phyloP scores from a whole-genome alignment of 2,888 invertebrate genomes.

The Tryphoninae sp. region DNA sequence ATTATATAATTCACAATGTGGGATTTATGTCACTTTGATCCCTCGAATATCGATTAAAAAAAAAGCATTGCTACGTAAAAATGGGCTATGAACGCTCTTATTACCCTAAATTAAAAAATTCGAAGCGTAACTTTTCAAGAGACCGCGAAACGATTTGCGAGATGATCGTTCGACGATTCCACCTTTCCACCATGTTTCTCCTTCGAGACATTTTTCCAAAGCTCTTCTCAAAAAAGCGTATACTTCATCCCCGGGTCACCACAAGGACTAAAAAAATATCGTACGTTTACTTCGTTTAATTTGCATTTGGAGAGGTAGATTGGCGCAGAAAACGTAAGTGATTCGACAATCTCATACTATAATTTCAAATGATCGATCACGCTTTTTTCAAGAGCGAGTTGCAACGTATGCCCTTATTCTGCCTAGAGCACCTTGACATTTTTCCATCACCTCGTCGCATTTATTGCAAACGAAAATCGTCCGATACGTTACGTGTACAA shows the following conservation, averaged over 20 bases:
- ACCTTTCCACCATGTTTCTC: slow-evolving; percentile 8
- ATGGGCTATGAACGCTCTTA: slow-evolving; percentile 5
- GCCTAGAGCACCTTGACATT: slow-evolving; percentile 44
- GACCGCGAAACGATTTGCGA: slow-evolving; percentile 5
- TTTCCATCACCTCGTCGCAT: slow-evolving; percentile 20
- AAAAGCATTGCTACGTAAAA: slow-evolving; percentile 35
- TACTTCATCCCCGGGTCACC: too few relatives aligned
- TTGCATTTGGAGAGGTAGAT: slow-evolving; percentile 76
- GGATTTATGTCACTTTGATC: slow-evolving; percentile 22
- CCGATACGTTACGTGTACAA: slow-evolving; percentile 5
- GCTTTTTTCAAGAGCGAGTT: slow-evolving; percentile 62
- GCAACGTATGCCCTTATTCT: slow-evolving; percentile 35
- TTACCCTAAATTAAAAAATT: slow-evolving; percentile 30
- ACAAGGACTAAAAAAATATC: slow-evolving; percentile 75
- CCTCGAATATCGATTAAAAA: slow-evolving; percentile 31
- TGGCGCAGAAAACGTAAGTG: slow-evolving; percentile 73
- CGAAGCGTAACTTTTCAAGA: slow-evolving; percentile 14
- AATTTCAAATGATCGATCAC: slow-evolving; percentile 45
- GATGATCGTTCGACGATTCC: not conserved
- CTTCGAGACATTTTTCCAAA: slow-evolving; percentile 1
- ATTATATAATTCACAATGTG: slow-evolving; percentile 17
- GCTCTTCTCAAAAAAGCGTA: too few relatives aligned
- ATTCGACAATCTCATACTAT: slow-evolving; percentile 65
- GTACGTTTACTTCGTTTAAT: slow-evolving; percentile 73
- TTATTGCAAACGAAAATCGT: slow-evolving; percentile 59